phyloP scores from a whole-genome alignment of 2,113 vertebrate species.

The Pelmatolapia mariae region DNA sequence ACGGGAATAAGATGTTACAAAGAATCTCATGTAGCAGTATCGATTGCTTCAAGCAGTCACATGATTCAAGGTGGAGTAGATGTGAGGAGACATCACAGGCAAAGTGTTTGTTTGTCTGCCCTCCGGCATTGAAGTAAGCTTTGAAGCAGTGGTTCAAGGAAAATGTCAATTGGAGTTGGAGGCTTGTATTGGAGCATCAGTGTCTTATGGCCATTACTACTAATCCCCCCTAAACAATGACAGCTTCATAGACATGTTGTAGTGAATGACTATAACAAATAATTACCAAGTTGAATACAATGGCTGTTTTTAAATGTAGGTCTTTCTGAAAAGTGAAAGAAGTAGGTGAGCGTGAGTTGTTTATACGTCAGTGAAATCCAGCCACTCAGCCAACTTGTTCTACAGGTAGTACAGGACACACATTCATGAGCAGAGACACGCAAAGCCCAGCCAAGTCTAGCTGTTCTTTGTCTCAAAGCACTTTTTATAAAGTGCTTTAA shows the following conservation, averaged over 20 bases:
- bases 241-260: rapidly evolving
- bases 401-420: rapidly evolving
- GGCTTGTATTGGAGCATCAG: rapidly evolving
- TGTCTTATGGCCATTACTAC: background rate
- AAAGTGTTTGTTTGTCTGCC: background rate
- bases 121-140: rapidly evolving
- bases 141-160: background rate
- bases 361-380: rapidly evolving
- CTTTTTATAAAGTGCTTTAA: background rate
- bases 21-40: background rate
- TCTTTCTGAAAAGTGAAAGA: rapidly evolving
- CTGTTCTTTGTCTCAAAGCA: rapidly evolving
- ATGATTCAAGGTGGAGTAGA: background rate
- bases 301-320: background rate
- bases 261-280: background rate
- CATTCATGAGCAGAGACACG: background rate
- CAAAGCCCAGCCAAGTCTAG: rapidly evolving
- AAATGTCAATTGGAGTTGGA: rapidly evolving
- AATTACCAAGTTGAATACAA: background rate
- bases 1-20: background rate
- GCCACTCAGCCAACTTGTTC: background rate
- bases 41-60: rapidly evolving
- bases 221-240: rapidly evolving
- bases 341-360: rapidly evolving
- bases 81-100: rapidly evolving